A percentile compares a stretch with the other conserved stretches of the same genome.
These are phyloP conservation scores for Drosophila kuntzei DNA, from an alignment of 2,888 invertebrate genomes.

Conservation along the genomic window DNA sequence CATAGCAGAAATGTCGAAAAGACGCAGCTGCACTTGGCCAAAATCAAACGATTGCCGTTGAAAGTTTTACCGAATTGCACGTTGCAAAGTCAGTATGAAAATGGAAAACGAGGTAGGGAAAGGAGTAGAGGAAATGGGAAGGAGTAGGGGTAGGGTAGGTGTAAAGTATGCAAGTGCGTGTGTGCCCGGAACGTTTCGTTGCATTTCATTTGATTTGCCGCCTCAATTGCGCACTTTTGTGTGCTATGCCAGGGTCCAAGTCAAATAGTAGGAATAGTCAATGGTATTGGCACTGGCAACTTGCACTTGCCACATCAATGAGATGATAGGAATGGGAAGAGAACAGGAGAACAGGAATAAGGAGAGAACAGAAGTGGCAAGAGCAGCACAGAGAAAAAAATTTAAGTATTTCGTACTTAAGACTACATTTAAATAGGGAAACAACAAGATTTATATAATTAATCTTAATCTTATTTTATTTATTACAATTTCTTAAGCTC, in stretches of 20 bases:
- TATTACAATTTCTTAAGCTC: no score
- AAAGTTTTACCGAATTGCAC: conserved; percentile 66
- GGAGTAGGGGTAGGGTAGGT: background rate
- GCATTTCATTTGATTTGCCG: conserved; percentile 79
- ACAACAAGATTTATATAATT: no score
- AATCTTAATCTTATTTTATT: no score
- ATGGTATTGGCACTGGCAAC: conserved; percentile 38
- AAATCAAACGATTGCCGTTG: conserved; percentile 74
- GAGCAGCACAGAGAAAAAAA: background rate
- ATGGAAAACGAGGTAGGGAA: background rate
- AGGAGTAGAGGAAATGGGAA: background rate
- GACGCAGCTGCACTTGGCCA: conserved; percentile 76
- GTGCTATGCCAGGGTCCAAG: conserved; percentile 59
- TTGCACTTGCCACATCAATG: conserved; percentile 32
- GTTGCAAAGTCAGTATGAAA: conserved; percentile 25
- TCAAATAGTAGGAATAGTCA: conserved; percentile 60
- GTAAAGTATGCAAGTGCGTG: conserved; percentile 43
- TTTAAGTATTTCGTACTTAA: no score
- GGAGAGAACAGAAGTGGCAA: background rate
- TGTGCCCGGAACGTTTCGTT: conserved; percentile 65
- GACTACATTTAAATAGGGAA: no score
- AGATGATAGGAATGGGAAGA: background rate
- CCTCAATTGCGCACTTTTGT: conserved; percentile 79
- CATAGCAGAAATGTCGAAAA: conserved; percentile 62
- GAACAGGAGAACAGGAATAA: no score